Percentiles rank a stretch among this genome's conserved stretches.
phyloP scores from a whole-genome alignment of 2,113 vertebrate genomes.

The Phylloscopus whistleri region DNA sequence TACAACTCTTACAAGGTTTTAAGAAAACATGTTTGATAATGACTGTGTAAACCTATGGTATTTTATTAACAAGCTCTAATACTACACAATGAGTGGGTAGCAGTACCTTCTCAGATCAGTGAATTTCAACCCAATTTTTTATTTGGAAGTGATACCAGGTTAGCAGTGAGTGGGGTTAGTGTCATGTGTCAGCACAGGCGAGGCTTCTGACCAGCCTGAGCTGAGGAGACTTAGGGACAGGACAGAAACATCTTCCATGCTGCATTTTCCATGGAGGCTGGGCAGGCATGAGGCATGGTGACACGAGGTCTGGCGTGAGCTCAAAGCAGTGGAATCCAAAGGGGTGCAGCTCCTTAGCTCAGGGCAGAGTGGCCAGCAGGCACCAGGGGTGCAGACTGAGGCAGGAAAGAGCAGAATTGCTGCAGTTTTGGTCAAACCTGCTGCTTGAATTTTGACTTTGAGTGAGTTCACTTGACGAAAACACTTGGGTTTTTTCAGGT shows the following conservation, averaged over 20 bases:
- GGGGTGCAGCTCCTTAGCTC: background rate
- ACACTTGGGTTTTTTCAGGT: background rate
- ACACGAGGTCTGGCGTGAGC: background rate
- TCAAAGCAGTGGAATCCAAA: background rate
- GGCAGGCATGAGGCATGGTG: background rate
- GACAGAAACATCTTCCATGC: background rate
- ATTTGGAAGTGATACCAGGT: background rate
- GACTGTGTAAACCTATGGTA: background rate
- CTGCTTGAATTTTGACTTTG: background rate
- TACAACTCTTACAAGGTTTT: background rate
- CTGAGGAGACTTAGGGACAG: background rate
- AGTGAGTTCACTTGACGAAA: background rate
- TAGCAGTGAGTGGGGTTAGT: background rate
- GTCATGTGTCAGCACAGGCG: background rate
- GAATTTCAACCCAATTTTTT: background rate
- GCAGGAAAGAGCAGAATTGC: background rate
- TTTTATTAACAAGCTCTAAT: background rate
- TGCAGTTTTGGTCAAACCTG: background rate
- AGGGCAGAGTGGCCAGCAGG: accelerated
- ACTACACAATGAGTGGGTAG: background rate
- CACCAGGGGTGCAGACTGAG: accelerated
- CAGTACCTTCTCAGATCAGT: background rate
- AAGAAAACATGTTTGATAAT: accelerated
- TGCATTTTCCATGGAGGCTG: background rate
- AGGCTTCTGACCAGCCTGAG: background rate